These are phyloP conservation scores for Pyralis farinalis DNA, from an alignment of 2,888 invertebrate species.

Conservation along the genomic window DNA sequence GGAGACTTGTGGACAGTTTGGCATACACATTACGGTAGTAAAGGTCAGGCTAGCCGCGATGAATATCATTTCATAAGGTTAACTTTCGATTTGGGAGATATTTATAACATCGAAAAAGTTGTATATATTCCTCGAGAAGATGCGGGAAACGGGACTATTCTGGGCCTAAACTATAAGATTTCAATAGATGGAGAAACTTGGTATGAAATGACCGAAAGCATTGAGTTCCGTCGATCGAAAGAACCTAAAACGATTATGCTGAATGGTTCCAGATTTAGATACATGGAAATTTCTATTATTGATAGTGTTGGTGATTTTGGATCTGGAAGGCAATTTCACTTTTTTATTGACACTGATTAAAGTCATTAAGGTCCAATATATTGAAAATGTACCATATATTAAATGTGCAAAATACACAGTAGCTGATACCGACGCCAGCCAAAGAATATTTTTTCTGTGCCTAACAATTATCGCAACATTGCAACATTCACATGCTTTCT, in stretches of 20 bases:
- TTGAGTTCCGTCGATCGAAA: conserved; percentile 37
- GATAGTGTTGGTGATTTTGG: conserved; percentile 52
- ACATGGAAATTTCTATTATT: conserved; percentile 43
- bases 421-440: too few species aligned
- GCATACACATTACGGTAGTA: conserved; percentile 45
- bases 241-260: conserved; percentile 41
- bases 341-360: conserved; percentile 29
- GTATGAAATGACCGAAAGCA: conserved; percentile 35
- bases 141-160: conserved; percentile 57
- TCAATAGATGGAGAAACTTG: conserved; percentile 44
- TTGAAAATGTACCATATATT: too few species aligned
- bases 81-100: conserved; percentile 38
- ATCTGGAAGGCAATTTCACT: conserved; percentile 49
- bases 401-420: too few species aligned
- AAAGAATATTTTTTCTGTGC: too few species aligned
- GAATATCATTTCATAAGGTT: conserved; percentile 34
- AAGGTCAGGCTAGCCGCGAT: conserved; percentile 26
- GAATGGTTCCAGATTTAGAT: conserved; percentile 36
- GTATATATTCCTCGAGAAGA: conserved; percentile 55
- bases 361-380: conserved; percentile 1
- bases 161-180: conserved; percentile 42
- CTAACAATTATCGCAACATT: too few species aligned
- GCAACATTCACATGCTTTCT: too few species aligned
- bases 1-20: conserved; percentile 33
- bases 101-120: conserved; percentile 42